Evolutionary conservation across 2,888 invertebrate genomes (phyloP), one percentile per base, ranked within the genome.

Genomic region (Eurois occulta): DNA sequence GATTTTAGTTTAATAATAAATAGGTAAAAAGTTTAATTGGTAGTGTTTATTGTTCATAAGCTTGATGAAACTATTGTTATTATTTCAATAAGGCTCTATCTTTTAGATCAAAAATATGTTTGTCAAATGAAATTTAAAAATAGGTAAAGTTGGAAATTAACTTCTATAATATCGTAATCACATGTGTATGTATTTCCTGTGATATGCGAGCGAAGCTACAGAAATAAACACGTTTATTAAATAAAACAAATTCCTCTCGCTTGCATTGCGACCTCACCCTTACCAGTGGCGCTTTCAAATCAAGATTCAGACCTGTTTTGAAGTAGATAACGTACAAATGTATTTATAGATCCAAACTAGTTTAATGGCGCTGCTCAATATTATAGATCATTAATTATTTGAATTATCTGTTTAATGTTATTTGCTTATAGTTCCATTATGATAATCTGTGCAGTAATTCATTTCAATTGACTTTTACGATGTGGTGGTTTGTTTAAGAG

Each of bases 261-360:
- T 75, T 0, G 6, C 72, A 78, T 18, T 52, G 52, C 7, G 5
- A 75, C 84, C 75, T 21, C 13, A 18, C 75, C 86, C 28, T 35
- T 41, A 76, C 32, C 21, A 65, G 68, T 81, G 82, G 82, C 80
- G 81, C 81, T 86, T 81, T 88, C 81, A 77, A 84, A 86, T 87
- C 87, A 76, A 79, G 82, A 84, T 88, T 85, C 81, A 81, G 85
- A 88, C 88, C 86, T 79, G 88, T 88, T 88, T 86, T 80, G 46
- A 73, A 81, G 66, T 62, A 73, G 77, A 86, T 83, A 87, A 72
- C 77, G 41, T 77, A 28, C 32, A 38, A 74, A 72, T 75, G 43
- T 86, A 83, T 83, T 72, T 46, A 83, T 83, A 85, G 71, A 86
- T 62, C 43, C 46, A 21, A 75, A 84, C 86, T 69, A 55, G 83